Evolutionary conservation across 2,888 invertebrate species (phyloP).

Genomic region (Acrocera orbiculus): DNA sequence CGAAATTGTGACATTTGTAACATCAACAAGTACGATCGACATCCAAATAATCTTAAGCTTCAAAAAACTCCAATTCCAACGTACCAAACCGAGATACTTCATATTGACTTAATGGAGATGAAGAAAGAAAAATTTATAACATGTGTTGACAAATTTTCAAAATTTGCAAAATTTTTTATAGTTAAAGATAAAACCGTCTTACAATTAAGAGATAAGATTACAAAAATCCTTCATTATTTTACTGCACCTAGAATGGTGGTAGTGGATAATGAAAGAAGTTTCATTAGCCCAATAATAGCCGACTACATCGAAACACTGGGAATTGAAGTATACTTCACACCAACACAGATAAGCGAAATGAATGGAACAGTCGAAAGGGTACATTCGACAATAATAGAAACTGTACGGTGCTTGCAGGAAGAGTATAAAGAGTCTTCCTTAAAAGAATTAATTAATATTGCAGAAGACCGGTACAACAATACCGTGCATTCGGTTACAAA

Average conservation of each 20-base stretch:
- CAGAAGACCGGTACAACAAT: neutral
- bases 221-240: slow-evolving; percentile 1
- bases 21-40: neutral
- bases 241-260: slow-evolving; percentile 1
- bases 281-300: slow-evolving; percentile 1
- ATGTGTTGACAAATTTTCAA: slow-evolving; percentile 4
- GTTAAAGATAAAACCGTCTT: slow-evolving; percentile 3
- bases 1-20: neutral
- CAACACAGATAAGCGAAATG: neutral
- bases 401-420: neutral
- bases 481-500: neutral
- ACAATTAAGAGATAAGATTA: slow-evolving; percentile 1
- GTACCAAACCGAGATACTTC: neutral
- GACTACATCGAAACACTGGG: slow-evolving; percentile 3
- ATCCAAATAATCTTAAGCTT: neutral
- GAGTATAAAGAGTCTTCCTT: neutral
- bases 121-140: slow-evolving; percentile 2
- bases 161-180: slow-evolving; percentile 4
- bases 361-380: neutral
- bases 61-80: neutral
- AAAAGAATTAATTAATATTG: neutral
- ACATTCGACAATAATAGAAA: slow-evolving; percentile 1
- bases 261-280: slow-evolving; percentile 4
- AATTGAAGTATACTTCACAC: neutral
- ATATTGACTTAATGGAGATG: neutral